Base-by-base conservation (phyloP, 2,797 vertebrate species). In the Takifugu ocellatus region DNA sequence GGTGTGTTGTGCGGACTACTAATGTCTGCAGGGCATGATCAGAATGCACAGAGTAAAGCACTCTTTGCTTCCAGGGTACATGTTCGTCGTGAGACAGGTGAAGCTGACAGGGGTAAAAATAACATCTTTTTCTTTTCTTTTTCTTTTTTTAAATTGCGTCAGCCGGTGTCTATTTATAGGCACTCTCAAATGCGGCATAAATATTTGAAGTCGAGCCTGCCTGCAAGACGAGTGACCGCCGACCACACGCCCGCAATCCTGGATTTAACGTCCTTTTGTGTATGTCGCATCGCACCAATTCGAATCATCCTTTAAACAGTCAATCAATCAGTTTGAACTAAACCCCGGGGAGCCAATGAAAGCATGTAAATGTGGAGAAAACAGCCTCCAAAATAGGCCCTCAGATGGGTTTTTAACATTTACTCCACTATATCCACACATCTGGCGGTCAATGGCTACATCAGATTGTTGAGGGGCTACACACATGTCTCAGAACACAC, bases 91-190 rank as follows among this genome's bases (percentile, higher is more conserved):
- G 26, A 56, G 45, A 33, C 54, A 27, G 48, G 51, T 33, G 27
- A 27, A 26, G 45, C 21, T 17, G 49, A 8, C 49, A 31, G 25
- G 1, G 8, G 25, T 47, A n/a, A 58, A 63, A 55, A 10, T 7
- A 62, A 63, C 51, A 66, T 55, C 25, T 78, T 69, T 56, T 55
- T 66, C 49, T 79, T 57, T 15, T 36, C 11, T 36, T 2, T 36
- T 36, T 36, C 11, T 14, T 39, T 29, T 29, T 7, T 7, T 7
- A 4, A 4, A 21, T 21, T 33, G 31, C 36, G 14, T 14, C 36
- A 48, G 55, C 72, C 48, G 17, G 54, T 31, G 33, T 11, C 65
- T 87, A 84, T 84, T 83, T 73, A 81, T 86, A 87, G 69, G 25
- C 48, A 56, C 65, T 50, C 63, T 78, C 53, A 31, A 70, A 54